A percentile compares a stretch with the other conserved stretches of the same genome.
phyloP scores from a whole-genome alignment of 2,113 vertebrate genomes.

The Acinonyx jubatus region DNA sequence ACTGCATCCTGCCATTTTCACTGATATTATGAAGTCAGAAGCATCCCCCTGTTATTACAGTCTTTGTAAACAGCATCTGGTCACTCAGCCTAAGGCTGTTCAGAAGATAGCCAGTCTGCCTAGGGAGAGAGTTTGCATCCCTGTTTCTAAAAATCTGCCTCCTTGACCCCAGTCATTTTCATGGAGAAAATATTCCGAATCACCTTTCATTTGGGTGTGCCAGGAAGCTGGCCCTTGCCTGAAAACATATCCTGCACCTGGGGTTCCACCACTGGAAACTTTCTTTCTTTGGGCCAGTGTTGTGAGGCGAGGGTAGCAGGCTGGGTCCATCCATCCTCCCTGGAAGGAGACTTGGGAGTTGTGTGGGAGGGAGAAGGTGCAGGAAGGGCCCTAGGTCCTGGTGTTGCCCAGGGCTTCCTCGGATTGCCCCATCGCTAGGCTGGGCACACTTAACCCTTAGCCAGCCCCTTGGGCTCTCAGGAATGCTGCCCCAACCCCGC shows the following conservation, averaged over 20 bases:
- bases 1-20: background rate
- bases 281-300: background rate
- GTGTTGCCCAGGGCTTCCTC: background rate
- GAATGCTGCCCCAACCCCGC: background rate
- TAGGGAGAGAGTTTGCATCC: background rate
- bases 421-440: background rate
- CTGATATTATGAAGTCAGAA: conserved; percentile 38
- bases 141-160: conserved; percentile 14
- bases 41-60: conserved; percentile 27
- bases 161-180: background rate
- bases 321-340: background rate
- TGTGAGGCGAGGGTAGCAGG: background rate
- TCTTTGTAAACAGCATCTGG: conserved; percentile 75
- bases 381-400: background rate
- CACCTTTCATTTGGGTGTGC: background rate
- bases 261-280: background rate
- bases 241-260: background rate
- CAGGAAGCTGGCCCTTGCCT: background rate
- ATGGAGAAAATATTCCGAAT: background rate
- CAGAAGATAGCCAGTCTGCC: conserved; percentile 51
- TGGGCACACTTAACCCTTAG: background rate
- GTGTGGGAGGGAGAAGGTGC: background rate
- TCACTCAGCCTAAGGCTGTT: conserved; percentile 54
- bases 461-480: background rate
- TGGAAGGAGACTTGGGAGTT: background rate